phyloP scores from a whole-genome alignment of 2,888 invertebrate genomes.

The Epicampocera succincta region DNA sequence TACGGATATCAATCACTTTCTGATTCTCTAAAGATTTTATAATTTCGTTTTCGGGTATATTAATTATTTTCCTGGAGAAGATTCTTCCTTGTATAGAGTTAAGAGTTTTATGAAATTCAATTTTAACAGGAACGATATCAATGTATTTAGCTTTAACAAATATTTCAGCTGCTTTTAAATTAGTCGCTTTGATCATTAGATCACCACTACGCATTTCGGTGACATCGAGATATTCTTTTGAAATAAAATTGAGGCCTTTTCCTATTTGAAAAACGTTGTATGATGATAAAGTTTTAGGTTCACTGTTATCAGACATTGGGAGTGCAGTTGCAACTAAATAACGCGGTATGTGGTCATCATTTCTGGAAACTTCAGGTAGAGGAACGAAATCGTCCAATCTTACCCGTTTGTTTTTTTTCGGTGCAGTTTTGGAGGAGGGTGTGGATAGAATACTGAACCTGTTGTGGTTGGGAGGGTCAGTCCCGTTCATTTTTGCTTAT shows the following conservation, averaged over 20 bases:
- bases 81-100: constrained; percentile 21
- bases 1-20: constrained; percentile 21
- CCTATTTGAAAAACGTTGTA: constrained; percentile 41
- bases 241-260: constrained; percentile 34
- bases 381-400: too few species aligned
- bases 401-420: too few species aligned
- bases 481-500: too few species aligned
- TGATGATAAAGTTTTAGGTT: constrained; percentile 12
- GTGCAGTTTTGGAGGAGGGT: too few species aligned
- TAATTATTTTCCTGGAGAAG: constrained; percentile 7
- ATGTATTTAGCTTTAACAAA: constrained; percentile 21
- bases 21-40: neutral
- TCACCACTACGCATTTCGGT: constrained; percentile 29
- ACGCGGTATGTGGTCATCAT: too few species aligned
- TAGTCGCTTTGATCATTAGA: constrained; percentile 17
- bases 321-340: too few species aligned
- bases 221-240: constrained; percentile 20
- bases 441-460: too few species aligned
- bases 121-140: constrained; percentile 21
- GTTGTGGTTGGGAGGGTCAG: too few species aligned
- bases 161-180: constrained; percentile 41
- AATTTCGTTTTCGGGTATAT: constrained; percentile 21
- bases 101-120: constrained; percentile 15
- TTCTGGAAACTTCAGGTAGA: too few species aligned
- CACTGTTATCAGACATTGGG: too few species aligned